phyloP scores from a whole-genome alignment of 1,140 invertebrate genomes.

The Antheraea pernyi region DNA sequence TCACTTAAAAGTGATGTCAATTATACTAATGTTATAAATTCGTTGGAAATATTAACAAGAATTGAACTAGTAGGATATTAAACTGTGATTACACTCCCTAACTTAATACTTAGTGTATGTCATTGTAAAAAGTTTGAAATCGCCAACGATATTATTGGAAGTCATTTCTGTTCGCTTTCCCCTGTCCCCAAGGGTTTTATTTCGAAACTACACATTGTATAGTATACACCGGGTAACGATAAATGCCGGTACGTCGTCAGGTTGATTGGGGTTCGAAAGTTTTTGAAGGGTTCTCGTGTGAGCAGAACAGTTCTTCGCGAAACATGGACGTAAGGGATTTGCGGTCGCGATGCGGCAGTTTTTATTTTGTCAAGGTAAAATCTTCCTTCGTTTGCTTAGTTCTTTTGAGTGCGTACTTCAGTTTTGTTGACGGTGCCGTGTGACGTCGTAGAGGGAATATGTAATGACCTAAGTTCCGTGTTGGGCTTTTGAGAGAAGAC shows the following conservation, averaged over 20 bases:
- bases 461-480: neutral
- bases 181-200: neutral
- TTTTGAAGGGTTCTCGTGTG: slow-evolving; percentile 13
- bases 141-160: neutral
- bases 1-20: too few species aligned
- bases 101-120: neutral
- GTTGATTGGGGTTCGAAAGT: slow-evolving; percentile 18
- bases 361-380: neutral
- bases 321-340: slow-evolving; percentile 14
- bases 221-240: neutral
- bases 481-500: neutral
- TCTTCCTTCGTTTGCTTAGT: neutral
- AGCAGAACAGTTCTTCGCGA: slow-evolving; percentile 1
- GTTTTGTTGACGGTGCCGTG: neutral
- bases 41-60: too few species aligned
- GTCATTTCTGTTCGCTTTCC: neutral
- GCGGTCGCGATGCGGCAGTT: neutral
- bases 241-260: slow-evolving; percentile 11
- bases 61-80: too few species aligned
- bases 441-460: neutral
- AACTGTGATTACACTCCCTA: too few species aligned
- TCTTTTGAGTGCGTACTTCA: neutral
- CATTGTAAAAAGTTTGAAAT: neutral
- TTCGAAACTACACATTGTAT: neutral
- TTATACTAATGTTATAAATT: too few species aligned